Base-by-base conservation (phyloP, 2,888 invertebrate species). In the Nemurella pictetii region DNA sequence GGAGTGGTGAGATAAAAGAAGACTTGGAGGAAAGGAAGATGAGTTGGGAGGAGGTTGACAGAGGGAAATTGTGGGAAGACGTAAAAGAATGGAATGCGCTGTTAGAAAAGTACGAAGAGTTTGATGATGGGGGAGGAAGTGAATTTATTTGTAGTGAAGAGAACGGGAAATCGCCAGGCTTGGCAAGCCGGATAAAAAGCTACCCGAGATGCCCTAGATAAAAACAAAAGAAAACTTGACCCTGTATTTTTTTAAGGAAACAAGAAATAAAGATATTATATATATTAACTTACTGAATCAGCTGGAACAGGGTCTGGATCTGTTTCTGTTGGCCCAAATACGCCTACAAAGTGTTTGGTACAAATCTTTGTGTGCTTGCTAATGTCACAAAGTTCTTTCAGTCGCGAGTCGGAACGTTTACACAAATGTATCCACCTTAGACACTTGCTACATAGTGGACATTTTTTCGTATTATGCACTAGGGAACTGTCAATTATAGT, bases 221-320 rank as follows among this genome's bases (percentile, higher is more conserved):
- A 55, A 20, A 55, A 15, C 9, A 15, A 1, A 55, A 7, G 35
- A 4, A 35, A 12, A 35, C 35, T 35, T 4, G 35, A 7, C 12
- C 35, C 35, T 35, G 4, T 35, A 35, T 35, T 35, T n/a, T n/a
- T n/a, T n/a, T n/a, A n/a, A 35, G 12, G 35, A 35, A 74, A 12
- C 15, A 26, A 74, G 5, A 4, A 12, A 74, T 15, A 75, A 20
- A 55, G n/a, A n/a, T n/a, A n/a, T n/a, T n/a, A n/a, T n/a, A n/a
- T n/a, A 55, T 20, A 55, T 7, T 1, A 55, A 55, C 55, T 55
- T 55, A 55, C 55, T 7, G 20, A 15, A 15, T 55, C 55, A 55
- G 80, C 80, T 35, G 80, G 80, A 35, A 25, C 32, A 25, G 80
- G 80, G 36, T 81, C 80, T 30, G 80, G 80, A 25, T 81, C 32